Evolutionary conservation across 2,113 vertebrate species (phyloP).

Genomic region (Taurulus bubalis): DNA sequence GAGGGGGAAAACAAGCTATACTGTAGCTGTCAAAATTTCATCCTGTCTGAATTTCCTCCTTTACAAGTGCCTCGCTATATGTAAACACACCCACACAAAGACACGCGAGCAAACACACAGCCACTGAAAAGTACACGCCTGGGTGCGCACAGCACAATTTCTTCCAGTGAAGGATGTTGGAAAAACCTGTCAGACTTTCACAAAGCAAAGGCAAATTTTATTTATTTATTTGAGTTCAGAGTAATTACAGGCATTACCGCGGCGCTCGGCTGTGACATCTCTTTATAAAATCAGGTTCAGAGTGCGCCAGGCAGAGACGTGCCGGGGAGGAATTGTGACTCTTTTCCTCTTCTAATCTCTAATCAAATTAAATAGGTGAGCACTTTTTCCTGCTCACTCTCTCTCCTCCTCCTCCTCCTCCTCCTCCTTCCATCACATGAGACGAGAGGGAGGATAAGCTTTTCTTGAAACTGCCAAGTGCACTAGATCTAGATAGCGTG

Average conservation of each 20-base stretch:
- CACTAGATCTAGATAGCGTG: conserved; percentile 57
- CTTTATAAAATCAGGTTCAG: conserved; percentile 84
- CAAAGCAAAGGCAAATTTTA: conserved; percentile 81
- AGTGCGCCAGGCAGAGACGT: conserved; percentile 77
- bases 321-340: conserved; percentile 76
- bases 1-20: conserved; percentile 67
- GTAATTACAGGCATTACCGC: conserved; percentile 84
- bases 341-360: conserved; percentile 78
- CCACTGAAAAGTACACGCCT: conserved; percentile 48
- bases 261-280: conserved; percentile 79
- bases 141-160: conserved; percentile 57
- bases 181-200: conserved; percentile 84
- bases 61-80: conserved; percentile 73
- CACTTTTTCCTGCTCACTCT: conserved; percentile 54
- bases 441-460: conserved; percentile 53
- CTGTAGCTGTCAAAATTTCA: conserved; percentile 83
- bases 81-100: conserved; percentile 73
- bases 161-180: conserved; percentile 80
- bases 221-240: conserved; percentile 87
- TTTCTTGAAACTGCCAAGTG: conserved; percentile 69
- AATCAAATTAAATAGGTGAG: conserved; percentile 84
- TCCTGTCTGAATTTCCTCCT: conserved; percentile 73
- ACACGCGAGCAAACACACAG: conserved; percentile 52
- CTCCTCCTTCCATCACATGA: conserved; percentile 48
- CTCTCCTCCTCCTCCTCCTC: not conserved